Evolutionary conservation across 2,113 vertebrate species (phyloP).

Genomic region (Ranitomeya imitator): DNA sequence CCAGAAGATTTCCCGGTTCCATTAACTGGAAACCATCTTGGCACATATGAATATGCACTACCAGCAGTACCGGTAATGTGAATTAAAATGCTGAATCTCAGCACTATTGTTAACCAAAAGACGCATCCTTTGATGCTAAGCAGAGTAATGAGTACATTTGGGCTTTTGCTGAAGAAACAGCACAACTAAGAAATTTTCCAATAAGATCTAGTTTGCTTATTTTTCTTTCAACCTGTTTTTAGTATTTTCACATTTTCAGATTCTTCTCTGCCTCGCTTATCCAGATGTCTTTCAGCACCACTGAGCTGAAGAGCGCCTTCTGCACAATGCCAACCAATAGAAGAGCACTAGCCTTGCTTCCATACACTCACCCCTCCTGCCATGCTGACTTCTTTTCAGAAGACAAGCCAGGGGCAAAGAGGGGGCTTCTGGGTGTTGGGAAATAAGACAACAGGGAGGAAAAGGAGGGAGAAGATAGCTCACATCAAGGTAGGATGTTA

Average conservation of each 20-base stretch:
- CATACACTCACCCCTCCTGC: neutral
- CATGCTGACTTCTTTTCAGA: conserved; percentile 2
- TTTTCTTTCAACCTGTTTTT: conserved; percentile 11
- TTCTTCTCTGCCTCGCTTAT: neutral
- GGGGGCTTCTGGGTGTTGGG: conserved; percentile 20
- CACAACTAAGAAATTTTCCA: neutral
- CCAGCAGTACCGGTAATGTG: neutral
- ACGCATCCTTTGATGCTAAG: neutral
- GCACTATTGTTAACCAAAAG: neutral
- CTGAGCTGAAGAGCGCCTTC: conserved; percentile 51
- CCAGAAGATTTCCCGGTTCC: neutral
- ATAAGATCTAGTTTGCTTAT: neutral
- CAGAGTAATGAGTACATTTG: neutral
- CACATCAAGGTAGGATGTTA: neutral
- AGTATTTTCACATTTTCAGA: neutral
- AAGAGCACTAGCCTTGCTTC: neutral
- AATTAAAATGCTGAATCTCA: neutral
- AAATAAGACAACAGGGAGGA: conserved; percentile 14
- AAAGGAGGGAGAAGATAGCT: neutral
- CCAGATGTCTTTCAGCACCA: conserved; percentile 57
- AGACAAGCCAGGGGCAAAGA: conserved; percentile 34
- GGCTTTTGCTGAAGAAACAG: neutral
- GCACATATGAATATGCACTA: neutral
- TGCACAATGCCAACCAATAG: conserved; percentile 28
- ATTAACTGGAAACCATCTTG: neutral